phyloP scores from a whole-genome alignment of 2,888 invertebrate species.

The Melanchra persicariae region DNA sequence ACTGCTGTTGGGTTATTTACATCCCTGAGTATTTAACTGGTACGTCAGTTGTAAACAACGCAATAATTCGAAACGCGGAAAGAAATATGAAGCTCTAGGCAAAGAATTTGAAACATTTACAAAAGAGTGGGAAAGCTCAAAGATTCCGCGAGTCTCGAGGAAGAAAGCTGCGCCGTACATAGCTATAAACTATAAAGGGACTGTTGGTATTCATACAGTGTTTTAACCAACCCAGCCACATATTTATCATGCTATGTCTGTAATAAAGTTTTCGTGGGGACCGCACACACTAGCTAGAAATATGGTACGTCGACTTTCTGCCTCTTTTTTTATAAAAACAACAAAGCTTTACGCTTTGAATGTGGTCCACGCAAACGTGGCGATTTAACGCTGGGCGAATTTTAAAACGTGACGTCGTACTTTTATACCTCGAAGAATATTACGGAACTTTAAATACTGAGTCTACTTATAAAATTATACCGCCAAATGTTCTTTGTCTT shows the following conservation, averaged over 20 bases:
- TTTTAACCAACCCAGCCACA: conserved; percentile 57
- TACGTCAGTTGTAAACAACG: conserved; percentile 33
- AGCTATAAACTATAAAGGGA: conserved; percentile 38
- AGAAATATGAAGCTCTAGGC: conserved; percentile 45
- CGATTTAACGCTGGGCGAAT: conserved; percentile 63
- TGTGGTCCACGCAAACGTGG: conserved; percentile 59
- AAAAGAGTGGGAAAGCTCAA: conserved; percentile 54
- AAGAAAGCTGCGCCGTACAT: conserved; percentile 52
- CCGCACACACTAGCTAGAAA: conserved; percentile 61
- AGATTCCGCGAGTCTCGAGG: conserved; percentile 40
- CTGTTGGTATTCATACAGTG: conserved; percentile 48
- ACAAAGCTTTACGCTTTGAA: conserved; percentile 64
- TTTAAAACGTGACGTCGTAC: conserved; percentile 57
- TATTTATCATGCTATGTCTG: conserved; percentile 62
- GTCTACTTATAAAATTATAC: conserved; percentile 44
- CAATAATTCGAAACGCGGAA: conserved; percentile 46
- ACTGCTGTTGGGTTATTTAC: conserved; percentile 4
- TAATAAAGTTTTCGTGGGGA: conserved; percentile 67
- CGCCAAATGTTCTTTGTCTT: conserved; percentile 43
- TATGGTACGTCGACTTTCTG: conserved; percentile 60
- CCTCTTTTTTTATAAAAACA: conserved; percentile 66
- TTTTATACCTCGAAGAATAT: conserved; percentile 53
- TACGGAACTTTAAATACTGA: conserved; percentile 44
- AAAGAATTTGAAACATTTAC: conserved; percentile 49
- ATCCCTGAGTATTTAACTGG: conserved; percentile 11